Conservation (phyloP, 2,113 vertebrate genomes). For the Tetraodon nigroviridis region DNA sequence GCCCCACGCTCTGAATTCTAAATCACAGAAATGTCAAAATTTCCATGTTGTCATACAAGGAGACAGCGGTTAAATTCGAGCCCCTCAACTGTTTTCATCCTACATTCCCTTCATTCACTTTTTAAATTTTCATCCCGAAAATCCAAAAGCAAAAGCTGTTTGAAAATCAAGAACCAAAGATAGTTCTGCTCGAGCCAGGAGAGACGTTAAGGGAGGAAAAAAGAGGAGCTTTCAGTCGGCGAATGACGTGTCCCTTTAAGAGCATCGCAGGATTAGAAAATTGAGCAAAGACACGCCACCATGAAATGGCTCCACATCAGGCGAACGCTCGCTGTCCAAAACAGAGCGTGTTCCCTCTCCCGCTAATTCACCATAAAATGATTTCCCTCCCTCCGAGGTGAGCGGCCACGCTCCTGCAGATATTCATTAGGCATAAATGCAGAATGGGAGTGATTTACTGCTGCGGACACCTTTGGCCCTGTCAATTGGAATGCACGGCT, state of each 20-base stretch:
- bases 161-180: slow-evolving; percentile 58
- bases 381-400: slow-evolving; percentile 56
- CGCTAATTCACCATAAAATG: slow-evolving; percentile 65
- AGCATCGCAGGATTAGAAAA: slow-evolving; percentile 28
- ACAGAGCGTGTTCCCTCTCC: slow-evolving; percentile 34
- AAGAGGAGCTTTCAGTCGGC: slow-evolving; percentile 16
- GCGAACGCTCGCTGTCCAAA: slow-evolving; percentile 19
- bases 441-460: slow-evolving; percentile 64
- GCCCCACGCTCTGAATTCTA: slow-evolving; percentile 43
- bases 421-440: slow-evolving; percentile 71
- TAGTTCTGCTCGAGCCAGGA: neutral
- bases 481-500: slow-evolving; percentile 57
- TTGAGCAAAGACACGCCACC: slow-evolving; percentile 53
- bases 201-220: slow-evolving; percentile 1
- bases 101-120: slow-evolving; percentile 14
- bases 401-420: slow-evolving; percentile 41
- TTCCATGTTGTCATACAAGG: slow-evolving; percentile 63
- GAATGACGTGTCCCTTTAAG: slow-evolving; percentile 28
- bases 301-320: slow-evolving; percentile 51
- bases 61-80: slow-evolving; percentile 34
- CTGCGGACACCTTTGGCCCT: slow-evolving; percentile 59
- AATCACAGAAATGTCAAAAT: slow-evolving; percentile 71
- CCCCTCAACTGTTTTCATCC: neutral
- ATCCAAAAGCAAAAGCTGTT: slow-evolving; percentile 18
- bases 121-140: slow-evolving; percentile 5